phyloP scores from a whole-genome alignment of 30 jellyfish, hydroid and myxozoan genomes.

The Nemopilema nomurai region DNA sequence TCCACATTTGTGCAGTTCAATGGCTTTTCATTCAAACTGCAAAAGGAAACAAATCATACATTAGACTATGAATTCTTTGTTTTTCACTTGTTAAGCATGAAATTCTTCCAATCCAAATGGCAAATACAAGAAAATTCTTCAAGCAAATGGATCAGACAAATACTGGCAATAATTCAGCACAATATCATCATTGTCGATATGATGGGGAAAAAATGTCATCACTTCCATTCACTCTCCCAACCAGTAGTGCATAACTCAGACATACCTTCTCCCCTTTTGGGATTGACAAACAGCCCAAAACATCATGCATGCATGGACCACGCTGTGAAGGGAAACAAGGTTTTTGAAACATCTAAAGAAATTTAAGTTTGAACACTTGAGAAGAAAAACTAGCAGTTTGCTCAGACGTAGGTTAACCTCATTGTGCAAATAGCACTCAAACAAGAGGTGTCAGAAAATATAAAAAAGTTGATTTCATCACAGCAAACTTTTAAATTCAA shows the following conservation, averaged over 20 bases:
- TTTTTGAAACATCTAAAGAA: not conserved
- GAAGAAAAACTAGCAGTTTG: not conserved
- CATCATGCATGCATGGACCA: too few species aligned
- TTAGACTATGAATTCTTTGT: too few species aligned
- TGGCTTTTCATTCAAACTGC: not conserved
- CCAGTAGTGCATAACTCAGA: not conserved
- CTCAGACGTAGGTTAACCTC: constrained; percentile 11
- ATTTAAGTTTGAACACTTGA: not conserved
- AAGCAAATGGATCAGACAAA: constrained; percentile 59
- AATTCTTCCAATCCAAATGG: too few species aligned
- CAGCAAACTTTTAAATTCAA: not conserved
- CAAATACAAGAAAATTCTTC: too few species aligned
- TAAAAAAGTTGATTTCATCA: not conserved
- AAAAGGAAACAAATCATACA: too few species aligned
- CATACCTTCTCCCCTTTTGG: not conserved
- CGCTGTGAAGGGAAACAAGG: too few species aligned
- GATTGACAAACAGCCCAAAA: not conserved
- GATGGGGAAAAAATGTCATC: constrained; percentile 86
- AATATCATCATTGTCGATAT: constrained; percentile 83
- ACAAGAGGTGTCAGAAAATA: constrained; percentile 75
- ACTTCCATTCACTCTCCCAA: constrained; percentile 13
- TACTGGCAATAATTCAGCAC: constrained; percentile 79
- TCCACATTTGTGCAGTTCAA: not conserved
- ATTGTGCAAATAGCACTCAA: constrained; percentile 52
- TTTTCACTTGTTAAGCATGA: too few species aligned